Conservation (phyloP, 2,888 invertebrate species). For the Lordiphosa fenestrarum region DNA sequence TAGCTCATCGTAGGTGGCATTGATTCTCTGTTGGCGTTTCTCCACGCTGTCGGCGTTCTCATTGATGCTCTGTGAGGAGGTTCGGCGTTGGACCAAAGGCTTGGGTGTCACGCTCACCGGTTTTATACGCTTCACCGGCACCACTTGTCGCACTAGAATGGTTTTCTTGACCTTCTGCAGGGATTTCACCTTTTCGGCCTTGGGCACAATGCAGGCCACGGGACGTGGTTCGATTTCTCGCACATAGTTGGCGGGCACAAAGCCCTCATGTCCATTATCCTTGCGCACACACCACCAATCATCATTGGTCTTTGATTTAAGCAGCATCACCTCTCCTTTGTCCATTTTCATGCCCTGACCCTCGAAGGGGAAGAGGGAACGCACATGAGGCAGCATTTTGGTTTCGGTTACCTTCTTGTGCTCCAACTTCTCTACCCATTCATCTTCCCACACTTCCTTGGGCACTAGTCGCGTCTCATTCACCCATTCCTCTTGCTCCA, state of each 20-base stretch:
- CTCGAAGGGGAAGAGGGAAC: constrained; percentile 92
- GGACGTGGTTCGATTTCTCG: constrained; percentile 94
- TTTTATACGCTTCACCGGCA: constrained; percentile 86
- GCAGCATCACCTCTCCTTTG: constrained; percentile 94
- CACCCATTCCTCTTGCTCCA: constrained; percentile 87
- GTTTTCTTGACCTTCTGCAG: constrained; percentile 94
- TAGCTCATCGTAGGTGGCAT: constrained; percentile 90
- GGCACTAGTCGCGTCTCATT: constrained; percentile 91
- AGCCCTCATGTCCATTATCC: constrained; percentile 94
- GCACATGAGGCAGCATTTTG: constrained; percentile 91
- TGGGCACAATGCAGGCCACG: constrained; percentile 89
- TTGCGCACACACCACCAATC: constrained; percentile 99
- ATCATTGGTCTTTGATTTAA: constrained; percentile 96
- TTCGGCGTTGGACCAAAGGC: constrained; percentile 79
- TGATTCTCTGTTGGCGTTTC: constrained; percentile 89
- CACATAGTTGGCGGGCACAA: constrained; percentile 98
- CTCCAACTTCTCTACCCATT: constrained; percentile 91
- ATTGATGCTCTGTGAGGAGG: constrained; percentile 79
- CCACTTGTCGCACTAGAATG: constrained; percentile 91
- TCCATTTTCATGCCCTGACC: constrained; percentile 95
- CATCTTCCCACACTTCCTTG: constrained; percentile 96
- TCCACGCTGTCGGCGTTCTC: constrained; percentile 89
- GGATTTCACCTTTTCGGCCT: constrained; percentile 90
- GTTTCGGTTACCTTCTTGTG: constrained; percentile 93
- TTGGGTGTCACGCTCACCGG: constrained; percentile 79